These are phyloP conservation scores for Halictus quadricinctus DNA, from an alignment of 2,888 invertebrate genomes.

Conservation along the genomic window DNA sequence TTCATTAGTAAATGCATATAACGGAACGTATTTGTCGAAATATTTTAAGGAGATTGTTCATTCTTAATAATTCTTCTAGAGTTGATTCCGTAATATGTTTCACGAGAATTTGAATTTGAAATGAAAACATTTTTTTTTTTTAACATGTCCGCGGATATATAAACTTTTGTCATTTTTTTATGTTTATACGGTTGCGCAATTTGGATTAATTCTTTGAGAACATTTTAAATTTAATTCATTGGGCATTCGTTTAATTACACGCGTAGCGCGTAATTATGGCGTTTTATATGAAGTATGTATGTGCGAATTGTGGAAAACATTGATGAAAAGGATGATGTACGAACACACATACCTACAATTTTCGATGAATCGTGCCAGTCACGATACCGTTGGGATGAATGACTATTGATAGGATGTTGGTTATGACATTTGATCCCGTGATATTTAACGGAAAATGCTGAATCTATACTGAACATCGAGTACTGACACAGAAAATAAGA, in stretches of 20 bases:
- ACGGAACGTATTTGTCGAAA: neutral
- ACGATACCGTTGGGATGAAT: constrained; percentile 9
- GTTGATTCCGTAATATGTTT: neutral
- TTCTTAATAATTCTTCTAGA: neutral
- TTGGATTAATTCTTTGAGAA: neutral
- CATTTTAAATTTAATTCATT: neutral
- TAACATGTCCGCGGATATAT: neutral
- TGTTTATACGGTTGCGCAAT: too few relatives aligned
- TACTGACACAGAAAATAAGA: constrained; percentile 22
- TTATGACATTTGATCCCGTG: constrained; percentile 19
- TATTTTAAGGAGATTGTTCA: neutral
- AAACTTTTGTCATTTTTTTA: neutral
- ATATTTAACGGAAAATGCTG: constrained; percentile 24
- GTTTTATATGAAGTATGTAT: neutral
- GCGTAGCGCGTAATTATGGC: neutral
- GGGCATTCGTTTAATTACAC: neutral
- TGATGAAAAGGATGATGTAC: neutral
- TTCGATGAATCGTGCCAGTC: neutral
- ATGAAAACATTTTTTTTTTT: neutral
- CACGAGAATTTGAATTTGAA: neutral
- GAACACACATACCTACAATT: neutral
- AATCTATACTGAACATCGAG: constrained; percentile 28
- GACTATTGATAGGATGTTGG: constrained; percentile 32
- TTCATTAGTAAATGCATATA: too few relatives aligned
- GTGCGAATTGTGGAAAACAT: neutral